phyloP scores from a whole-genome alignment of 2,113 vertebrate genomes.

The Pseudorasbora parva region DNA sequence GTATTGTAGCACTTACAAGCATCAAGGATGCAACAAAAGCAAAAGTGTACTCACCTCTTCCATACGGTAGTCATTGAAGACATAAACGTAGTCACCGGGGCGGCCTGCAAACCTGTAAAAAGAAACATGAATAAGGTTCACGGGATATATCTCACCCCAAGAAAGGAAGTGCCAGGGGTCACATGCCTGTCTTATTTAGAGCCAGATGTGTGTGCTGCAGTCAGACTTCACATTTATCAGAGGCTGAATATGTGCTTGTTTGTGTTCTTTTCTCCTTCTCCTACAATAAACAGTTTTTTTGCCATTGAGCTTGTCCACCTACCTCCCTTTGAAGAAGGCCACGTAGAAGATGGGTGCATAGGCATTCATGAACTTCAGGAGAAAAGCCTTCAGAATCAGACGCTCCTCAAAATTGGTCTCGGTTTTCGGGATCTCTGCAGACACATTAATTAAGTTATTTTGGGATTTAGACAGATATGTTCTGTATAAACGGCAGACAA shows the following conservation, averaged over 20 bases:
- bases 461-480: neutral
- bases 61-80: constrained; percentile 91
- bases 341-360: constrained; percentile 98
- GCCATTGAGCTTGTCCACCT: constrained; percentile 48
- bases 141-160: neutral
- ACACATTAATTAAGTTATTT: constrained; percentile 20
- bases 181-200: constrained; percentile 11
- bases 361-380: constrained; percentile 96
- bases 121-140: neutral
- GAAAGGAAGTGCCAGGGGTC: neutral
- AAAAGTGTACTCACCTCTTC: constrained; percentile 83
- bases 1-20: neutral
- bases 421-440: constrained; percentile 93
- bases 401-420: constrained; percentile 92
- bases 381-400: constrained; percentile 92
- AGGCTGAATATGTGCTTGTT: neutral
- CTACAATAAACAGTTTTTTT: neutral
- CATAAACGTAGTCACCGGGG: constrained; percentile 90
- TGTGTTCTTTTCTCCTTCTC: neutral
- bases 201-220: neutral
- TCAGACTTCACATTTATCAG: neutral
- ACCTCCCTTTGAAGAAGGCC: constrained; percentile 98
- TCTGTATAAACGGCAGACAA: neutral
- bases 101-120: constrained; percentile 87
- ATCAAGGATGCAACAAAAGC: neutral